Base-by-base conservation (phyloP, 2,888 invertebrate genomes). In the Agrilus mali region DNA sequence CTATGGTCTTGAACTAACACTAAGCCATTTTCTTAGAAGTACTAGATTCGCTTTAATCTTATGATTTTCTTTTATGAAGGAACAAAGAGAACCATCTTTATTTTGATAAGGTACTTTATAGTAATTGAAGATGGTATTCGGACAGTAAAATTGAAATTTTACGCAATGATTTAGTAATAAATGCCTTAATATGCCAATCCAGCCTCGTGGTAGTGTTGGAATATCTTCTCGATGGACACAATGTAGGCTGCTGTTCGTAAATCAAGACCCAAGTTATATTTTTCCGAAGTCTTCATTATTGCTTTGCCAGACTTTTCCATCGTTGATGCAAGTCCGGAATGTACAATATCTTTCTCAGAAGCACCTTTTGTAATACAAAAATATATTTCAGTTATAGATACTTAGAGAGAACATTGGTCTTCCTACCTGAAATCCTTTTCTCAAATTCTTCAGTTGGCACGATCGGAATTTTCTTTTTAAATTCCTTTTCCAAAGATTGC, bases 321-420 rank as follows among this genome's bases (percentile, higher is more conserved):
- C 46, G 86, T 84, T 65, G 82, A 84, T 58, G 85, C 86, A 42
- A 89, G 72, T 41, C 89, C 88, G 34, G 86, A 86, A 66, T 84
- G 82, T 20, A 89, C 88, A 56, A 89, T 86, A 60, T 86, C 86
- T 60, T 82, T 81, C 67, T 89, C 89, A 46, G 79, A 82, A 45
- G 89, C 87, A 57, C 86, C 86, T 27, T 27, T 27, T 10, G 10
- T 27, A 10, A 27, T 10, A 27, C 10, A 27, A 27, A 27, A 79
- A 27, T 10, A 27, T 27, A 27, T 27, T 27, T 27, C 2, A 10
- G 2, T 27, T 5, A 10, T 27, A 10, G 8, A 10, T 10, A 27
- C 1, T 2, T 10, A 2, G 27, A 27, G n/a, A n/a, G n/a, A n/a
- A n/a, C n/a, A n/a, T n/a, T n/a, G 8, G 2, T 27, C 10, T 27